phyloP scores from a whole-genome alignment of 2,888 invertebrate species.

The Cephus sareptanus region DNA sequence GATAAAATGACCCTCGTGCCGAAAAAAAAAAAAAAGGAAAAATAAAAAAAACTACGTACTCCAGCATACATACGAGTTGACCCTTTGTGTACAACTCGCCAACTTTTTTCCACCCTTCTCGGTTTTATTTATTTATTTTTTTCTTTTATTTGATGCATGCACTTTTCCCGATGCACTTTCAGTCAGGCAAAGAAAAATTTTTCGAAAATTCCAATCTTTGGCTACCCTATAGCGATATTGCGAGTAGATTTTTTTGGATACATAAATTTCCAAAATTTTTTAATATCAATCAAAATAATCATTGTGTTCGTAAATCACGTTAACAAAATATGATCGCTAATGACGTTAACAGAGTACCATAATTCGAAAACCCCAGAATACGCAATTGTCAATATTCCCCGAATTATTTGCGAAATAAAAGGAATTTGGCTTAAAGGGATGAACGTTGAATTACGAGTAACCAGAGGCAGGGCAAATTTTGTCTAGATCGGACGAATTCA shows the following conservation, averaged over 20 bases:
- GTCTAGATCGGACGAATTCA: background rate
- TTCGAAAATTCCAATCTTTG: background rate
- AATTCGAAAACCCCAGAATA: background rate
- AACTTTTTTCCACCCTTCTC: background rate
- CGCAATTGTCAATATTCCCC: too few relatives aligned
- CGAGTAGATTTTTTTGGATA: background rate
- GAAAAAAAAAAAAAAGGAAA: background rate
- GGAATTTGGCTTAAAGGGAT: background rate
- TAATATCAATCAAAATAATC: too few relatives aligned
- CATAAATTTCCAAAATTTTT: background rate
- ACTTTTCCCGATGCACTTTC: background rate
- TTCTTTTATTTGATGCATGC: background rate
- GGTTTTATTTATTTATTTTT: background rate
- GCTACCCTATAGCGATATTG: too few relatives aligned
- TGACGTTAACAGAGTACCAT: background rate
- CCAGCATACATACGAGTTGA: background rate
- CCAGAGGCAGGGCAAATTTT: background rate
- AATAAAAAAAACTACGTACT: background rate
- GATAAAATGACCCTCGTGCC: background rate
- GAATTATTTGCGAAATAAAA: background rate
- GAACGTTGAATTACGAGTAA: background rate
- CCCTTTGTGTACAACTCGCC: background rate
- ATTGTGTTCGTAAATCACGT: background rate
- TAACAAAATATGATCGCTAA: background rate
- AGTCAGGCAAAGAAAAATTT: background rate